Base-by-base conservation (phyloP, 2,113 vertebrate species). In the Pseudorectes ferrugineus region DNA sequence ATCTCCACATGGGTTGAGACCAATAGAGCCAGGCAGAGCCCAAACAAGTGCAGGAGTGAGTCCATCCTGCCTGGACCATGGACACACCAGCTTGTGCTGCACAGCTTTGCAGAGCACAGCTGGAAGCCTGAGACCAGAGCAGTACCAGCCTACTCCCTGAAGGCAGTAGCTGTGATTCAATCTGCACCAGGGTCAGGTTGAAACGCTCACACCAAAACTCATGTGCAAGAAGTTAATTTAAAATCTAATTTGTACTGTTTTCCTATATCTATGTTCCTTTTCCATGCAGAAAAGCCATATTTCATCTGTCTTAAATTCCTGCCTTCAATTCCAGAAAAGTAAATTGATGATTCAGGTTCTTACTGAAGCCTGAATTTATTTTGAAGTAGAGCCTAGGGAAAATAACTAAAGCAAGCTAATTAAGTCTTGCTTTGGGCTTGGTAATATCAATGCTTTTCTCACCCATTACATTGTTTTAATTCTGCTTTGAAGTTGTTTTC, bases 321-420 rank as follows among this genome's bases (percentile, higher is more conserved):
- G n/a, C 61, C 61, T 52, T 84, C 72, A 82, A 80, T 72, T 88
- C 18, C 36, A 40, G 54, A 87, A 76, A 61, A 94, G 55, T 68
- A 85, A 85, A 90, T 93, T 77, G 83, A 61, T 87, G 67, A 78
- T 71, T 92, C 54, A 93, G 83, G 63, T 65, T 94, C 66, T 91
- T 88, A 82, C 58, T 88, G 88, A 92, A 96, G 71, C 29, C 51
- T 89, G 48, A 63, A 88, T 92, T 97, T 95, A 92, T 94, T 95
- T 45, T 88, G 74, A 95, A 96, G 88, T 48, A 82, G 68, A 91
- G 81, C 75, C 91, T 42, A 70, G 94, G 86, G 94, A 95, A 95
- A 88, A 96, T 91, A 97, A 91, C 80, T 84, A 93, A 81, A 91
- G 78, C 38, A 13, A 89, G 51, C 72, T 96, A 90, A 96, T 95